Evolutionary conservation across 2,888 invertebrate genomes (phyloP).

Genomic region (Lithophane socia): DNA sequence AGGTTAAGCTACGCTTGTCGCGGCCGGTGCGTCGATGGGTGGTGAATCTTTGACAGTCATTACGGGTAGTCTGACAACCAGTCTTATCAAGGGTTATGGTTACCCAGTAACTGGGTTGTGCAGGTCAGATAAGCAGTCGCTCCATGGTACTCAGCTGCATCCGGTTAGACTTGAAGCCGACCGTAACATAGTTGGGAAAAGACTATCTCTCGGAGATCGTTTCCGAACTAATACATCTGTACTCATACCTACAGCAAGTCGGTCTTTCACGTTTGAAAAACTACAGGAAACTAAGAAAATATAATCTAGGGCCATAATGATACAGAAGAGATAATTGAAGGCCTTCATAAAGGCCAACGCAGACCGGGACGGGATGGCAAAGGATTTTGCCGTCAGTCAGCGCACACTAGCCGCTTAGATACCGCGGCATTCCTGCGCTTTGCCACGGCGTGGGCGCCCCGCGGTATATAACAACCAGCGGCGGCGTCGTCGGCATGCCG

Average conservation of each 20-base stretch:
- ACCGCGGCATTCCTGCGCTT: no score
- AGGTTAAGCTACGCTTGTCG: neutral
- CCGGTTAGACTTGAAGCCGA: no score
- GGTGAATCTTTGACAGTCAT: neutral
- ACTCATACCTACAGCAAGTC: neutral
- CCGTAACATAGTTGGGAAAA: neutral
- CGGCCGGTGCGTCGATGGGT: neutral
- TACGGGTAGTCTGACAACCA: neutral
- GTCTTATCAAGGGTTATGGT: neutral
- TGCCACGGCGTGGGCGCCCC: no score
- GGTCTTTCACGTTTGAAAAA: neutral
- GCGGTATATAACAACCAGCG: no score
- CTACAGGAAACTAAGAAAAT: neutral
- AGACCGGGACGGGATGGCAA: no score
- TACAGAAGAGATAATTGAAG: neutral
- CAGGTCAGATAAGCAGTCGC: no score
- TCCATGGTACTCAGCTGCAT: no score
- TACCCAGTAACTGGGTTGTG: neutral
- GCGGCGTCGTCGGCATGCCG: no score
- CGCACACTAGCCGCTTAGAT: no score
- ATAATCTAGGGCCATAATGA: neutral
- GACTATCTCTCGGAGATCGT: neutral
- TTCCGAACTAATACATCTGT: neutral
- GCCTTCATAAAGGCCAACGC: no score
- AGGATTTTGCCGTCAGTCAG: no score